Evolutionary conservation across 1,140 invertebrate species (phyloP).

Genomic region (Scaptodrosophila lebanonensis): DNA sequence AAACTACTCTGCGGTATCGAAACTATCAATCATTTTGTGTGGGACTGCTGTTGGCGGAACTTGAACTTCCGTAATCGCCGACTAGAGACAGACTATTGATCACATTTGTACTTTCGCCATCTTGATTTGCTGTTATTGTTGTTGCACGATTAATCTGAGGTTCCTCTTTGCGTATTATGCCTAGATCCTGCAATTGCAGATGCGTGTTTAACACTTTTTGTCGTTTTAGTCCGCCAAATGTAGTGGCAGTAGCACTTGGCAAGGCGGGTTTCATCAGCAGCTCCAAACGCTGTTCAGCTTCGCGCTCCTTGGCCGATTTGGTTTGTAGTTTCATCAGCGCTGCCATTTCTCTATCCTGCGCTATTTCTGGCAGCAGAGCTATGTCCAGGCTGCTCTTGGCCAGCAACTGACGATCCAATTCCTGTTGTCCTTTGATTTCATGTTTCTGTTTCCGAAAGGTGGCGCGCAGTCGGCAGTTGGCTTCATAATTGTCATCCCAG

Average conservation of each 20-base stretch:
- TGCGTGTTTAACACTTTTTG: slow-evolving; percentile 78
- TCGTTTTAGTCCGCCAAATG: slow-evolving; percentile 79
- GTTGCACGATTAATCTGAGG: background rate
- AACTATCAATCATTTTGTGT: slow-evolving; percentile 31
- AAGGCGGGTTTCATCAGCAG: slow-evolving; percentile 80
- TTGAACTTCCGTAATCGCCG: slow-evolving; percentile 49
- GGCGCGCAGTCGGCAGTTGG: slow-evolving; percentile 89
- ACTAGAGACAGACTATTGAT: slow-evolving; percentile 42
- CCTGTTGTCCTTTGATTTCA: slow-evolving; percentile 83
- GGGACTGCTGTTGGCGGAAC: slow-evolving; percentile 22
- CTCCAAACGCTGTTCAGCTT: slow-evolving; percentile 78
- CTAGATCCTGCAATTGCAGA: slow-evolving; percentile 57
- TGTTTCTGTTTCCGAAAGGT: slow-evolving; percentile 89
- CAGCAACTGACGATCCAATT: slow-evolving; percentile 84
- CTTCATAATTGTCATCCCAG: slow-evolving; percentile 94
- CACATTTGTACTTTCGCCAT: background rate
- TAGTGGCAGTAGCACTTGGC: slow-evolving; percentile 79
- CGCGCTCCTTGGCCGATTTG: slow-evolving; percentile 77
- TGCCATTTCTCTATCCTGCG: slow-evolving; percentile 88
- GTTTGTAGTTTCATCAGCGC: slow-evolving; percentile 84
- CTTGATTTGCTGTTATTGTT: background rate
- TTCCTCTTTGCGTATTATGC: slow-evolving; percentile 48
- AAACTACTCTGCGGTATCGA: too few species aligned
- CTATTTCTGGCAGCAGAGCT: slow-evolving; percentile 85
- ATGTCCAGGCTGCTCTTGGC: slow-evolving; percentile 89